Evolutionary conservation across 2,113 vertebrate species (phyloP).

Genomic region (Phalacrocorax aristotelis): DNA sequence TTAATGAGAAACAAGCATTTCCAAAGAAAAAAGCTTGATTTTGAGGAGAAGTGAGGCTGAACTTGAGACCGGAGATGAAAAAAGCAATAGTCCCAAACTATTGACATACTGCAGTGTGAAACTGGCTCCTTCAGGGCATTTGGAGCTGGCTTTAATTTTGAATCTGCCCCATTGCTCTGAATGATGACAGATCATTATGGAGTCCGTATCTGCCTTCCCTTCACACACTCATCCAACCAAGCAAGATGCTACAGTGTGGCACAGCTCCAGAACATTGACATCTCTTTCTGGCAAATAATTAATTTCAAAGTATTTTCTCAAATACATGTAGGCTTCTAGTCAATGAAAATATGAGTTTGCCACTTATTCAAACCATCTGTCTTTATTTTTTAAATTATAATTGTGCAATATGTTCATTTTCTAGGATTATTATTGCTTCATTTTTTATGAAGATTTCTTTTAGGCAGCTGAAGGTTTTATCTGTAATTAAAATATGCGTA

Average conservation of each 20-base stretch:
- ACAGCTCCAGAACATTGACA: constrained; percentile 50
- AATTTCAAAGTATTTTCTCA: constrained; percentile 59
- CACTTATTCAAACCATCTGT: constrained; percentile 56
- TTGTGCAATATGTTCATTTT: constrained; percentile 48
- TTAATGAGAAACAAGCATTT: background rate
- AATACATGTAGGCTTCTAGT: constrained; percentile 51
- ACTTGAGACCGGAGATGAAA: background rate
- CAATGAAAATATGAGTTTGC: constrained; percentile 59
- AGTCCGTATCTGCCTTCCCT: constrained; percentile 34
- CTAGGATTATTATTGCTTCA: background rate
- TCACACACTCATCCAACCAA: background rate
- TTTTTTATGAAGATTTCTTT: background rate
- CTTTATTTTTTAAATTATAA: constrained; percentile 52
- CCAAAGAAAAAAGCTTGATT: background rate
- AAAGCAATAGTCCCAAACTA: background rate
- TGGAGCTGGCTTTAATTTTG: background rate
- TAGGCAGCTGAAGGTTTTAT: background rate
- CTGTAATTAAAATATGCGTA: background rate
- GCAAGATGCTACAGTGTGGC: constrained; percentile 47
- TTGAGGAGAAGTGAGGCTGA: background rate
- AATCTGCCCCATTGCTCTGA: background rate
- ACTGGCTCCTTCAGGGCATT: background rate
- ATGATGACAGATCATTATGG: background rate
- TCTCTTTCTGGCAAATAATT: constrained; percentile 67
- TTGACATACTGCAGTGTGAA: background rate